Base-by-base conservation (phyloP, 2,113 vertebrate species). In the Indri indri region DNA sequence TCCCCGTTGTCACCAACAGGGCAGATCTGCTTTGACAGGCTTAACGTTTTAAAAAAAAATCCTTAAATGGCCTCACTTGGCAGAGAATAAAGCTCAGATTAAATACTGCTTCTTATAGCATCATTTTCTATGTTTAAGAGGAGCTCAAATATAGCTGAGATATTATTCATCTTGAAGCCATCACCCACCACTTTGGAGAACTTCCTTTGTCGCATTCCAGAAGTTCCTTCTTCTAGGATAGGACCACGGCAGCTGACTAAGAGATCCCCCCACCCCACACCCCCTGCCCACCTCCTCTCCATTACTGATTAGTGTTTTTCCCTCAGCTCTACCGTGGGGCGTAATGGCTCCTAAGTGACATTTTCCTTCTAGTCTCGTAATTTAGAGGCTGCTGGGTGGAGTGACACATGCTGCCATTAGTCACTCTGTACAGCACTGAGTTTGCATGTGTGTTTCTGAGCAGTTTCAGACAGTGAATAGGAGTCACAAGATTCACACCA, bases 101-200 rank as follows among this genome's bases (percentile, higher is more conserved):
- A 97, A 96, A 96, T 82, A 92, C 93, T 96, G 87, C 93, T 96
- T 91, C 87, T 95, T 93, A 70, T 86, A 94, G 74, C 95, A 96
- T 85, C 80, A 91, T 96, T 95, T 96, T 97, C 93, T 95, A 86
- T 95, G 76, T 93, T 97, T 96, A 95, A 97, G 79, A 96, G 57
- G 82, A 98, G 42, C 66, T 96, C 88, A 97, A 97, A 98, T 98
- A 98, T 97, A 97, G 93, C 94, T 93, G 79, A 95, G 96, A 96
- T 96, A 95, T 98, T 97, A 97, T 98, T 97, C 96, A 96, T 95
- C 95, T 95, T 50, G 45, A 97, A 95, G 91, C 83, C 86, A 91
- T 97, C 91, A 88, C 89, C 91, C 90, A 96, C 95, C 84, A 87
- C 59, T 93, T 94, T 96, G 74, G 70, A 83, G 70, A 93, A 96